Evolutionary conservation across 2,113 vertebrate genomes (phyloP), one percentile per base, ranked within the genome.

Genomic region (Sinocyclocheilus maitianheensis): DNA sequence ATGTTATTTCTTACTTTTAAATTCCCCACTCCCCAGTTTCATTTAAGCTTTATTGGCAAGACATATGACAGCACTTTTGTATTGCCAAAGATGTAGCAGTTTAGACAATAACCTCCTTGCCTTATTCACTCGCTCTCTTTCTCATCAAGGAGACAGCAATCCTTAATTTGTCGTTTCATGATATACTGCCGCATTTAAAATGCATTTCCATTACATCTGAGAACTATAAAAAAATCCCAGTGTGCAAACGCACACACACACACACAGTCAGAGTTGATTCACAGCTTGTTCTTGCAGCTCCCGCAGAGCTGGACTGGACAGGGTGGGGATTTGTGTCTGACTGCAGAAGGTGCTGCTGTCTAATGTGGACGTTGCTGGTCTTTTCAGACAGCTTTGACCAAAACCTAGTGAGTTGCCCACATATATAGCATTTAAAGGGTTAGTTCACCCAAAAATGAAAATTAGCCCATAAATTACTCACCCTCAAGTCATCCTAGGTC

Each of bases 181-280:
- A 91, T 76, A 83, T 79, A 86, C 67, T 34, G 43, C 81, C 22
- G 20, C 53, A 77, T 84, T 72, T 84, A 88, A 88, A 86, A 83
- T 86, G 55, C 75, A 79, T 88, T 84, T 88, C 67, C 74, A 63
- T 87, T 58, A 55, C 43, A 34, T 58, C 53, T 58, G 6, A 55
- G 58, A 26, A 10, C 88, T 83, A 75, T 77, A 75, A 72, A 65
- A 81, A 81, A 46, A 60, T 58, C 43, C 58, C 37, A 65, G 22
- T 3, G 40, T 20, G 53, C 40, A 40, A 3, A 72, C 53, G 34
- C 34, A 78, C 58, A 69, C 75, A 85, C 46, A 48, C 10, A 48
- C 40, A 40, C 40, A 40, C 40, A 40, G 11, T 48, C 46, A 12
- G 12, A 55, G 24, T 20, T 55, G 67, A 51, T 43, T 60, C 37